These are phyloP conservation scores for Heliconius cydno DNA, from an alignment of 2,888 invertebrate species.

Conservation along the genomic window DNA sequence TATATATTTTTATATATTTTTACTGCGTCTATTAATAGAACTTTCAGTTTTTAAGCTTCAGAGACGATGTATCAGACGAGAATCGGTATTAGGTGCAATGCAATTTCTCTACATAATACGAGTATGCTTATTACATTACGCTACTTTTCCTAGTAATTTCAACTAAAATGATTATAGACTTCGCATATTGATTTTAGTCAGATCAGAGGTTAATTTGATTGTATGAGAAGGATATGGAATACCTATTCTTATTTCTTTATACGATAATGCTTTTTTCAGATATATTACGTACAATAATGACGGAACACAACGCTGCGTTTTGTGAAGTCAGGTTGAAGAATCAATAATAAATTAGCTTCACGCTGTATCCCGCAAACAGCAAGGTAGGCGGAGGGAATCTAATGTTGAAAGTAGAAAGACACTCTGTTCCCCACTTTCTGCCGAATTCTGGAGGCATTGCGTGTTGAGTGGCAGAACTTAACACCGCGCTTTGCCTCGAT, in stretches of 20 bases:
- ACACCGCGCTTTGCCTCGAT: too few relatives aligned
- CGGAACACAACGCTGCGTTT: background rate
- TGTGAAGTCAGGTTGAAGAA: background rate
- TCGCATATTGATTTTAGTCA: conserved; percentile 27
- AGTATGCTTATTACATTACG: conserved; percentile 34
- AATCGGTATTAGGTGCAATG: conserved; percentile 22
- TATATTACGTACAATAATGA: background rate
- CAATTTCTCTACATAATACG: conserved; percentile 31
- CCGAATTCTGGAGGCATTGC: too few relatives aligned
- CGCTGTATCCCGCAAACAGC: too few relatives aligned
- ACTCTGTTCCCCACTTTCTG: too few relatives aligned
- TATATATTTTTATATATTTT: background rate
- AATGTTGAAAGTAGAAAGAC: too few relatives aligned
- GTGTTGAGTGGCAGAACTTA: too few relatives aligned
- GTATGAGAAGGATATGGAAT: background rate
- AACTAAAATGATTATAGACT: conserved; percentile 3
- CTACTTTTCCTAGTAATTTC: conserved; percentile 33
- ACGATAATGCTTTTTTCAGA: background rate
- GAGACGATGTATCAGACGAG: conserved; percentile 11
- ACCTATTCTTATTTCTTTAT: background rate
- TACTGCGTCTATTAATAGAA: background rate
- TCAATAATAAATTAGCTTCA: too few relatives aligned
- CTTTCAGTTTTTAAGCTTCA: conserved; percentile 11
- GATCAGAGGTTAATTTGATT: conserved; percentile 17
- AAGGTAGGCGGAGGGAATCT: too few relatives aligned